phyloP scores from a whole-genome alignment of 2,888 invertebrate genomes.

The Arge pagana region DNA sequence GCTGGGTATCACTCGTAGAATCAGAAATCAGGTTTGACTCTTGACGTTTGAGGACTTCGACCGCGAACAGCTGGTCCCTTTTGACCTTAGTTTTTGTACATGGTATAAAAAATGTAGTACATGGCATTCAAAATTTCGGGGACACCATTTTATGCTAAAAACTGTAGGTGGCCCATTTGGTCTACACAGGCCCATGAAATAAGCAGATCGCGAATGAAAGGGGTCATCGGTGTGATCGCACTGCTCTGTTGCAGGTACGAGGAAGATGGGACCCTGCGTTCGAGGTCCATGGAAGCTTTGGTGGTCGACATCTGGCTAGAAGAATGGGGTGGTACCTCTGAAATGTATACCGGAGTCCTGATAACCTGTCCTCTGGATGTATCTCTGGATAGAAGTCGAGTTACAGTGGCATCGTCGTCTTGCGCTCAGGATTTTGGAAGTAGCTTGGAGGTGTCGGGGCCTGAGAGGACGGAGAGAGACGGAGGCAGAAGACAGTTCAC shows the following conservation, averaged over 20 bases:
- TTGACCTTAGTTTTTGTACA: neutral
- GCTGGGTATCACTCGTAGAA: too few relatives aligned
- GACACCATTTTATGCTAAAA: too few relatives aligned
- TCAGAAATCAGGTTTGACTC: too few relatives aligned
- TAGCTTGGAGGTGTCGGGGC: conserved; percentile 42
- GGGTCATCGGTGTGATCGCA: conserved; percentile 19
- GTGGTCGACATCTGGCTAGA: conserved; percentile 68
- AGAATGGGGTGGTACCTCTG: conserved; percentile 64
- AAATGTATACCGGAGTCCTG: conserved; percentile 64
- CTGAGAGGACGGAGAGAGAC: conserved; percentile 2
- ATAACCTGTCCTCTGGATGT: conserved; percentile 68
- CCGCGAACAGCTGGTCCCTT: neutral
- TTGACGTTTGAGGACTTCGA: neutral
- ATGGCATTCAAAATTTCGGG: too few relatives aligned
- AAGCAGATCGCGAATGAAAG: conserved; percentile 22
- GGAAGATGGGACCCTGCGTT: conserved; percentile 55
- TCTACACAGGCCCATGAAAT: conserved; percentile 4
- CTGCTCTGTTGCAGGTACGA: conserved; percentile 46
- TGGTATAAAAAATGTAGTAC: too few relatives aligned
- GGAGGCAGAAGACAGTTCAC: conserved; percentile 61
- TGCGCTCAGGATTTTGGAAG: conserved; percentile 53
- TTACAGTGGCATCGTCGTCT: conserved; percentile 42
- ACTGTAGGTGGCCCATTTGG: too few relatives aligned
- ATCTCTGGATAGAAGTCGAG: conserved; percentile 40
- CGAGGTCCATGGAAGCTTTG: conserved; percentile 64